Evolutionary conservation across 2,113 vertebrate species (phyloP), one percentile per base, ranked within the genome.

Genomic region (Oophaga pumilio): DNA sequence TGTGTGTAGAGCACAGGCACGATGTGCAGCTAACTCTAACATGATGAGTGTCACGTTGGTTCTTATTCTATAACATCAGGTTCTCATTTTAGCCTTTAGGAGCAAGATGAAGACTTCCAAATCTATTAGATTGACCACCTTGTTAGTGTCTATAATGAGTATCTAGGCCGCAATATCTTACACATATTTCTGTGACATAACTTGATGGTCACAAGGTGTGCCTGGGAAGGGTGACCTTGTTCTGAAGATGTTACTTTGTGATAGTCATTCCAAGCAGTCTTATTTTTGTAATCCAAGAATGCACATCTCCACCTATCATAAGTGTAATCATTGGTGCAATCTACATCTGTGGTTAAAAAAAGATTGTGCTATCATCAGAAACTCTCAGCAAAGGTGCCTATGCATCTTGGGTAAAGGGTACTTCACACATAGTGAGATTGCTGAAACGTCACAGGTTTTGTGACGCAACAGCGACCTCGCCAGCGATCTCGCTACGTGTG

Each of bases 131-230:
- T 22, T 74, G 43, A 1, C 4, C 43, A 11, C 33, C 33, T 43
- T 28, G 14, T 64, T 64, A n/a, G 62, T n/a, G 68, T 33, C 68
- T 71, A 73, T 73, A 10, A 73, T 49, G 8, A 43, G 69, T 20
- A 49, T 43, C 14, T 73, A 73, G 69, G 69, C 14, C 69, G 43
- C 1, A 74, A 2, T 11, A 68, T 17, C 8, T 18, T 73, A 26
- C 26, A 1, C 26, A 8, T 17, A 49, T 74, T 66, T 11, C 2
- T 73, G 69, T 33, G 24, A 73, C 15, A 43, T 56, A 7, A 15
- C 59, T 57, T 59, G 2, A 56, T 24, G n/a, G 49, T 81, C 78
- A 43, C 15, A 62, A 82, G 59, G 80, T 82, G 60, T 82, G 80
- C 6, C 80, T 52, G 60, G 20, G 13, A 24, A 24, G 33, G 24